These are phyloP conservation scores for Epistrophella euchroma DNA, from an alignment of 2,888 invertebrate genomes.

Conservation along the genomic window DNA sequence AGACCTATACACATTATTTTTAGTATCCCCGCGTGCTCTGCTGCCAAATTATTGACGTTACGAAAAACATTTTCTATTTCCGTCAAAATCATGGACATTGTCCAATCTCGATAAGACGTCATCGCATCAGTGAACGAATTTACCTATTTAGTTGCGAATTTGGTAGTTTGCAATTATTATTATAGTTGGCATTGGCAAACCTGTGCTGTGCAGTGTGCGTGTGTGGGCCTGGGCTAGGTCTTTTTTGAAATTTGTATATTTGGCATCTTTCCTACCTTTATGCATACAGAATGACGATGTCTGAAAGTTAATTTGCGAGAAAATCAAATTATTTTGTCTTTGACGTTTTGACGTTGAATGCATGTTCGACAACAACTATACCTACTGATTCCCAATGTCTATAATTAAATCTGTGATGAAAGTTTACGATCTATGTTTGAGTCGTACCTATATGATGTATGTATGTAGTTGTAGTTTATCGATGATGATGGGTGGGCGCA, in stretches of 20 bases:
- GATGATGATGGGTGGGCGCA: background rate
- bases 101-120: slow-evolving; percentile 84
- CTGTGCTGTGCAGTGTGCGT: background rate
- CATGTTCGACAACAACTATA: background rate
- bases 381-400: background rate
- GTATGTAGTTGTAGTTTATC: background rate
- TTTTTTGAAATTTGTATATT: background rate
- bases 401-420: slow-evolving; percentile 55
- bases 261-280: slow-evolving; percentile 10
- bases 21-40: background rate
- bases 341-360: slow-evolving; percentile 37
- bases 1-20: background rate
- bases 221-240: slow-evolving; percentile 44
- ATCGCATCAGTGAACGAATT: slow-evolving; percentile 78
- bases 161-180: slow-evolving; percentile 17
- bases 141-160: slow-evolving; percentile 51
- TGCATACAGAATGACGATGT: background rate
- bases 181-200: background rate
- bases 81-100: slow-evolving; percentile 82
- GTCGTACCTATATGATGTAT: no score
- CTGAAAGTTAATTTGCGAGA: slow-evolving; percentile 47
- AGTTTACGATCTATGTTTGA: slow-evolving; percentile 24
- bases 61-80: slow-evolving; percentile 77
- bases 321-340: slow-evolving; percentile 53
- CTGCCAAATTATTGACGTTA: slow-evolving; percentile 14